phyloP scores from a whole-genome alignment of 1,140 invertebrate genomes.

The Eurosta solidaginis region DNA sequence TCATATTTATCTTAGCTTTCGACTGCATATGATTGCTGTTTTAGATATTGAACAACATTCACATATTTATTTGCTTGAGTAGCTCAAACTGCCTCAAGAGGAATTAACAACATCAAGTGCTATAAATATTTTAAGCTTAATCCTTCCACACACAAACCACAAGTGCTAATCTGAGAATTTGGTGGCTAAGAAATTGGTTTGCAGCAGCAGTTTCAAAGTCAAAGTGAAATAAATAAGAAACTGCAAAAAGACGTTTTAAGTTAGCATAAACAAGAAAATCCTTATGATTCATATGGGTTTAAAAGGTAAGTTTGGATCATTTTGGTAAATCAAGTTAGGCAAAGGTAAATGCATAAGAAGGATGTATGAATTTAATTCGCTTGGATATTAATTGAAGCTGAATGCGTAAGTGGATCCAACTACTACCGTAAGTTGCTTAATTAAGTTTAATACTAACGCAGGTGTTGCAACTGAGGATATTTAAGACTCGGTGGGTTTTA shows the following conservation, averaged over 20 bases:
- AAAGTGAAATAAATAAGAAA: not conserved
- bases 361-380: too few species aligned
- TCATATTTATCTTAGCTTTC: too few species aligned
- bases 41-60: not conserved
- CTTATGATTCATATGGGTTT: not conserved
- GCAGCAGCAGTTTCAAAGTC: not conserved
- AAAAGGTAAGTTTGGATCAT: not conserved
- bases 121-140: not conserved
- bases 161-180: not conserved
- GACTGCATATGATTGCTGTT: too few species aligned
- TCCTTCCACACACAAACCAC: not conserved
- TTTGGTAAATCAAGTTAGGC: too few species aligned
- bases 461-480: too few species aligned
- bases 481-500: too few species aligned
- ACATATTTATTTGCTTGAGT: not conserved
- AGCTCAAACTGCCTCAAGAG: not conserved
- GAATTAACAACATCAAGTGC: not conserved
- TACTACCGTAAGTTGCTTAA: not conserved
- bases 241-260: not conserved
- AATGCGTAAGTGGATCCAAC: not conserved
- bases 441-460: too few species aligned
- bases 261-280: not conserved
- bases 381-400: not conserved
- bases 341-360: not conserved
- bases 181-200: not conserved